Evolutionary conservation across 2,113 vertebrate genomes (phyloP).

Genomic region (Cynopterus brachyotis): DNA sequence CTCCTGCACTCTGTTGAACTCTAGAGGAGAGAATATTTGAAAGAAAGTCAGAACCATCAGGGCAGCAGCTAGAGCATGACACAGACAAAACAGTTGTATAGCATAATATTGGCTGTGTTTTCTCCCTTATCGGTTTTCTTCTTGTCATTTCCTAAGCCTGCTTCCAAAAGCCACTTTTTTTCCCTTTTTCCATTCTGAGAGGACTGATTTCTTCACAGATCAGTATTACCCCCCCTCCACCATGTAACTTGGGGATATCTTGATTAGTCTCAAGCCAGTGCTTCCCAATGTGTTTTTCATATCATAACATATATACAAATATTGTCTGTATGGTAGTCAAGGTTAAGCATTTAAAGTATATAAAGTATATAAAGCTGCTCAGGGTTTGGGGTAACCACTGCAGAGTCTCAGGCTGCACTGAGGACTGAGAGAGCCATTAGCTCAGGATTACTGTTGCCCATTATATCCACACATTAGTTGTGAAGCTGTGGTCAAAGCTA

Average conservation of each 20-base stretch:
- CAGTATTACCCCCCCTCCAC: background rate
- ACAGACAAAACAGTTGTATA: background rate
- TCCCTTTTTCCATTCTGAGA: background rate
- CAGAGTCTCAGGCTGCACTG: background rate
- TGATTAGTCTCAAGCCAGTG: background rate
- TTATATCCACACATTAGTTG: background rate
- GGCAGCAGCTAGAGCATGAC: background rate
- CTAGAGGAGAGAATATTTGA: fast-evolving
- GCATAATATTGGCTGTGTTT: background rate
- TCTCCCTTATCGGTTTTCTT: background rate
- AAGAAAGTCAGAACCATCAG: background rate
- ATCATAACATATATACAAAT: background rate
- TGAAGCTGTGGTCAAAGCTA: background rate
- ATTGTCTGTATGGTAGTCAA: background rate
- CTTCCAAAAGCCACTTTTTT: background rate
- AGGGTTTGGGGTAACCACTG: background rate
- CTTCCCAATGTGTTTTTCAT: background rate
- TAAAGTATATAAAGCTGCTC: background rate
- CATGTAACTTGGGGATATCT: background rate
- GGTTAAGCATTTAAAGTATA: too few relatives aligned
- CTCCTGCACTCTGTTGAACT: background rate
- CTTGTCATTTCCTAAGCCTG: background rate
- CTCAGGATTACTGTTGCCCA: background rate
- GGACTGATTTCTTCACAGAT: background rate
- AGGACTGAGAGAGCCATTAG: background rate